Base-by-base conservation (phyloP, 2,797 vertebrate species). In the Babyrousa celebensis region DNA sequence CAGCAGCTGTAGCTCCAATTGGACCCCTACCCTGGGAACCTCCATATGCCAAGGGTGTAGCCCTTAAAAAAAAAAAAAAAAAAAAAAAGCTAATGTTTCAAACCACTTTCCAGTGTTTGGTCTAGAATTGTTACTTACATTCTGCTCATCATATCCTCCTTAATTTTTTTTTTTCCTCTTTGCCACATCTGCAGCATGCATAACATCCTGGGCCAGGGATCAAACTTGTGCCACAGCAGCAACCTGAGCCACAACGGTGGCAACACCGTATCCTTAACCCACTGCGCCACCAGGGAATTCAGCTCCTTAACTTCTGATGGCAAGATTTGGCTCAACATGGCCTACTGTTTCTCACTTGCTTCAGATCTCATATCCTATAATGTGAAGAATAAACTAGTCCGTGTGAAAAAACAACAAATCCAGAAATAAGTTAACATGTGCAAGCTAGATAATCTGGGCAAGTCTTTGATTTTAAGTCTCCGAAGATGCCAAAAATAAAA, bases 401-500 rank as follows among this genome's bases (percentile, higher is more conserved):
- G 54, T 16, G 2, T 52, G 25, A 85, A 62, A 85, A 62, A 5
- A 70, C 10, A 85, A 82, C n/a, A 75, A 70, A 86, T 65, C 27
- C 12, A 97, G 52, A 79, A 83, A 63, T 78, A 82, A 62, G 93
- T 18, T 43, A 80, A 68, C 27, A 71, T 7, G 5, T 17, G 14
- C 12, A 78, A 63, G 5, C 12, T 17, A 62, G 65, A 71, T 18
- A 86, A 84, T 62, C 48, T 85, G 54, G 32, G 54, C 21, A 88
- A 68, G 36, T 29, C 60, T 90, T 91, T 60, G 86, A 21, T 82
- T 94, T 89, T 72, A 86, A 77, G 58, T 78, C 80, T 89, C 20
- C 54, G 21, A 56, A 92, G 94, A 91, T 79, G 79, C 20, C 17
- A 56, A 93, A 96, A 72, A 52, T 18, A 91, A 87, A 77, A 89